A percentile compares a stretch with the other conserved stretches of the same genome.
Conservation (phyloP, 2,113 vertebrate genomes). For the Pipa parva region DNA sequence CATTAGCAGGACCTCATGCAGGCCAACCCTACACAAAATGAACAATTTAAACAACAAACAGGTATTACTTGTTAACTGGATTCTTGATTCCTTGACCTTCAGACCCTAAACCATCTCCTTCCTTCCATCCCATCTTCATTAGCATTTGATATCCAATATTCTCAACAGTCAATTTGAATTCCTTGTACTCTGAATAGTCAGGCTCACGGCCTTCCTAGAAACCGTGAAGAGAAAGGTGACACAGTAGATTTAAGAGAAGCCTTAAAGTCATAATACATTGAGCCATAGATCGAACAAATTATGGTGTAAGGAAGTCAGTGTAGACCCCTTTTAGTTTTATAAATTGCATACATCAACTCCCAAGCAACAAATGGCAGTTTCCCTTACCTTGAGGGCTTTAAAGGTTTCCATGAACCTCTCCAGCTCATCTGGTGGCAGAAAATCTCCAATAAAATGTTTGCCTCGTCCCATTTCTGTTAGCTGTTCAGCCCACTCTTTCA, state of each 20-base stretch:
- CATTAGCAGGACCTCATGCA: too few species aligned
- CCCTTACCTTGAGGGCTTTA: constrained; percentile 87
- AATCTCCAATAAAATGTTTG: constrained; percentile 96
- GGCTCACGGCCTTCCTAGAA: constrained; percentile 90
- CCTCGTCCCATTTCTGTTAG: constrained; percentile 96
- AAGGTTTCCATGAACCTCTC: constrained; percentile 99
- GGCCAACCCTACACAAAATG: too few species aligned
- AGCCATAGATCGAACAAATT: too few species aligned
- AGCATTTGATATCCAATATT: constrained; percentile 98
- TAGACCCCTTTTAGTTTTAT: too few species aligned
- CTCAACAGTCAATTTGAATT: constrained; percentile 95
- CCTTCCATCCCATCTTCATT: constrained; percentile 99
- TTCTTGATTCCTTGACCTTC: constrained; percentile 91
- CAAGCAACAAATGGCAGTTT: too few species aligned
- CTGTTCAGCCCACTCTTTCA: constrained; percentile 92
- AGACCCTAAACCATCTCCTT: constrained; percentile 88
- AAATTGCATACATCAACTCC: too few species aligned
- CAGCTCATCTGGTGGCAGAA: constrained; percentile 90
- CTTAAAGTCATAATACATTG: too few species aligned
- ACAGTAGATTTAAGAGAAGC: too few species aligned
- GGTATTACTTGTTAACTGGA: constrained; percentile 84
- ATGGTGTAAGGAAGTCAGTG: too few species aligned
- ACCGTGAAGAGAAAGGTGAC: too few species aligned
- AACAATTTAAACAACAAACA: neutral
- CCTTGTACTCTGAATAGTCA: constrained; percentile 96